Evolutionary conservation across 1,140 invertebrate species (phyloP), one percentile per base, ranked within the genome.

Genomic region (Ganaspis sp.): DNA sequence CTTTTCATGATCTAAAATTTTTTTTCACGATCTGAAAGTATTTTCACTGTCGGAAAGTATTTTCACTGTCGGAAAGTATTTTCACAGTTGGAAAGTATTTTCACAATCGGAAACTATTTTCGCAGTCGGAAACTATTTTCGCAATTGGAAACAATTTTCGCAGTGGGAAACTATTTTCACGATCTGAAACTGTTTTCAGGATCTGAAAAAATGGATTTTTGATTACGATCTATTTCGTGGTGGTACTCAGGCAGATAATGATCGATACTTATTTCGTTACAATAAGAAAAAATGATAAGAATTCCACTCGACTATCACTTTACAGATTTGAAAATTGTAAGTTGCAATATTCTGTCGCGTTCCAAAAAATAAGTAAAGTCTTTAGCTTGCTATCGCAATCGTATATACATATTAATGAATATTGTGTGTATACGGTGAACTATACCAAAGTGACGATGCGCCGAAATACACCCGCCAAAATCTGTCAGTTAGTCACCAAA

Each of bases 351-450:
- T 29, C 54, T 58, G 21, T 64, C 58, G 58, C 26, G 23, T 64
- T 64, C 12, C 23, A 26, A 58, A 58, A 26, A 29, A 29, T 23
- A 12, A 64, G 11, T 29, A 64, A 64, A 64, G 58, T 64, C 23
- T 64, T 64, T 64, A 64, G 58, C 58, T 64, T 64, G 23, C 58
- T 64, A 34, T 64, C 58, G 58, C 58, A n/a, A 15, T 58, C 54
- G 54, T 64, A 64, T 64, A 64, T n/a, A 29, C 15, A n/a, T 64
- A 58, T 34, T 42, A 42, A 2, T 49, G 17, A 17, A 17, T 17
- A 0, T 4, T 49, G 15, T 17, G n/a, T 49, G 45, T 17, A 49
- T 19, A 17, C 17, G 45, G n/a, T n/a, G 45, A 49, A 49, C 45
- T 49, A n/a, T n/a, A 49, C 15, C 8, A 42, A 49, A 49, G 45